These are phyloP conservation scores for Lingula anatina DNA, from an alignment of 2,888 invertebrate genomes.

Conservation along the genomic window DNA sequence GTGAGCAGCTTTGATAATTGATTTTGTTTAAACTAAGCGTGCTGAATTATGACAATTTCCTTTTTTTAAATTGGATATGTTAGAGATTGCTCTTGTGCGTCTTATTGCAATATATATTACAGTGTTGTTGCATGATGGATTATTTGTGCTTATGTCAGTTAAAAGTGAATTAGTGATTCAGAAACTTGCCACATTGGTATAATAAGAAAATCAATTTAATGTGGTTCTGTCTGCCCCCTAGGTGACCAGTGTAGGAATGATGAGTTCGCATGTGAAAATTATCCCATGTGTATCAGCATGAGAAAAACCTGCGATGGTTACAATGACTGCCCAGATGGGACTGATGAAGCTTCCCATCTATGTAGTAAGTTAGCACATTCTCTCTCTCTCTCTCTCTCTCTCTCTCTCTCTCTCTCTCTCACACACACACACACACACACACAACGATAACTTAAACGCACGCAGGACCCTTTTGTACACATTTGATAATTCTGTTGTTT, in stretches of 20 bases:
- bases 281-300: conserved; percentile 11
- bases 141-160: conserved; percentile 1
- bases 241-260: background rate
- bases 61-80: no score
- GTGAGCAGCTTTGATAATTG: no score
- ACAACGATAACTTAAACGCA: no score
- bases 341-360: conserved; percentile 9
- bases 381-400: no score
- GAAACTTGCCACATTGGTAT: no score
- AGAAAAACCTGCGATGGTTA: conserved; percentile 69
- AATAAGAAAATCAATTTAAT: no score
- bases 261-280: conserved; percentile 6
- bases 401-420: no score
- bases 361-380: conserved; percentile 9
- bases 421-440: no score
- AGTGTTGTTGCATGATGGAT: background rate
- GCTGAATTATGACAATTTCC: no score
- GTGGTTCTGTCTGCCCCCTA: background rate
- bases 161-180: conserved; percentile 11
- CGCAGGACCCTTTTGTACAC: background rate
- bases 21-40: no score
- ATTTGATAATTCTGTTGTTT: no score
- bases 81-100: background rate
- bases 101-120: background rate
- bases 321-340: conserved; percentile 67